Conservation (phyloP, 2,113 vertebrate genomes). For the Poeciliopsis turrubarensis region DNA sequence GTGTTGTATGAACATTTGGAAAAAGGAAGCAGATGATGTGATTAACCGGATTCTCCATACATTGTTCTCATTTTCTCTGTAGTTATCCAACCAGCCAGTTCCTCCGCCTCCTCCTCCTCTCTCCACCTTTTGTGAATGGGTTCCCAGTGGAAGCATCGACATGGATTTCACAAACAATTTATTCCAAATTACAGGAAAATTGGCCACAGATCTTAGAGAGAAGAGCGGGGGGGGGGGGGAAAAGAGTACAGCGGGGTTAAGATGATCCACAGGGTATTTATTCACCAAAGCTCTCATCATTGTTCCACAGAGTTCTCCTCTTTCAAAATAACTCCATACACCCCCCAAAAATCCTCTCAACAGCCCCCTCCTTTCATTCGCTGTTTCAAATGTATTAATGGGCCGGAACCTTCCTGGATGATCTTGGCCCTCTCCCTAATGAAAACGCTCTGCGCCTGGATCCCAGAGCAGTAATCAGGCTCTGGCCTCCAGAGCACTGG, state of each 20-base stretch:
- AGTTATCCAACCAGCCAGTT: slow-evolving; percentile 24
- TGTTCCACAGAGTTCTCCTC: slow-evolving; percentile 78
- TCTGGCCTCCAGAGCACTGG: slow-evolving; percentile 70
- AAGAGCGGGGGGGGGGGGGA: slow-evolving; percentile 28
- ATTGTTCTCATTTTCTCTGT: slow-evolving; percentile 38
- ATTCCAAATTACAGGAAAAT: slow-evolving; percentile 85
- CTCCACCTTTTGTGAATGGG: slow-evolving; percentile 59
- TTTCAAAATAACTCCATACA: slow-evolving; percentile 81
- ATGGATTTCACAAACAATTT: slow-evolving; percentile 86
- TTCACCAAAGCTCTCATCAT: slow-evolving; percentile 76
- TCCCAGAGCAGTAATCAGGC: slow-evolving; percentile 80
- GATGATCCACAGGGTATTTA: slow-evolving; percentile 79
- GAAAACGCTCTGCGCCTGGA: slow-evolving; percentile 79
- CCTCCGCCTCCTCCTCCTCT: slow-evolving; percentile 27
- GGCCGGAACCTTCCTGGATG: slow-evolving; percentile 83
- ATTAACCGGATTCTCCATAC: slow-evolving; percentile 62
- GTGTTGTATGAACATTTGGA: slow-evolving; percentile 62
- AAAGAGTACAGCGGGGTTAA: slow-evolving; percentile 64
- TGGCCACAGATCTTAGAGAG: slow-evolving; percentile 78
- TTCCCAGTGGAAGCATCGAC: slow-evolving; percentile 72
- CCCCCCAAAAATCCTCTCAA: slow-evolving; percentile 52
- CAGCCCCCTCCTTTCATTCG: slow-evolving; percentile 70
- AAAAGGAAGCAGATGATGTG: slow-evolving; percentile 73
- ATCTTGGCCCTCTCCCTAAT: slow-evolving; percentile 84
- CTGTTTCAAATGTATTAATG: slow-evolving; percentile 87